Evolutionary conservation across 1,140 invertebrate species (phyloP), one percentile per base, ranked within the genome.

Genomic region (Heliconius hewitsoni): DNA sequence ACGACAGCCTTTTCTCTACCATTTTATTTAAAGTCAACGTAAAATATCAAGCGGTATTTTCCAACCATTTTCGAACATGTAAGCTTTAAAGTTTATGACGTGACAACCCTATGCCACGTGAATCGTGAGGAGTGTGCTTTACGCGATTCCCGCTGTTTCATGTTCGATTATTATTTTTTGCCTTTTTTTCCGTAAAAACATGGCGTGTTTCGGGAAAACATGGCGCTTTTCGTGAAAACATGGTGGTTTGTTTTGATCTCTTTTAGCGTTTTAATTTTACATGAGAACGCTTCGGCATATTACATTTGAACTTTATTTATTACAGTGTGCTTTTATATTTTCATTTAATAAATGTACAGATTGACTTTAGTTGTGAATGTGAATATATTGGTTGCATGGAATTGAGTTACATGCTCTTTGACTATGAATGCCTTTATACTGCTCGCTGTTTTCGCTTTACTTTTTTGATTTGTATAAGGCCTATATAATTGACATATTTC

Each of bases 211-310:
- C 74, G 66, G 71, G 60, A 66, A 66, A 66, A 66, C 60, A 66
- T 66, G 60, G 57, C 70, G 74, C 57, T 71, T 80, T 80, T 77
- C 71, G 66, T 74, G 46, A 73, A 77, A 76, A 73, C 46, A 73
- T 71, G 70, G 50, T 71, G 74, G 79, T 42, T 77, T 66, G 52
- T 79, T 79, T 71, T 79, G 74, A 80, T 80, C 74, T 76, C 70
- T 73, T 80, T 80, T 80, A 34, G 52, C 74, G 16, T 80, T 80
- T 77, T 77, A 73, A 80, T 77, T 80, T 77, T 66, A 80, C 79
- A 80, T 70, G 74, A 46, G 52, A 80, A 76, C 79, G 78, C 73
- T 80, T 80, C 55, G 34, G 71, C 11, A 30, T 76, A 72, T 77
- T 74, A 46, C 46, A 4, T 73, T 77, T 76, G 66, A 77, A 80